Base-by-base conservation (phyloP, 2,113 vertebrate species). In the Macheiramphus alcinus region DNA sequence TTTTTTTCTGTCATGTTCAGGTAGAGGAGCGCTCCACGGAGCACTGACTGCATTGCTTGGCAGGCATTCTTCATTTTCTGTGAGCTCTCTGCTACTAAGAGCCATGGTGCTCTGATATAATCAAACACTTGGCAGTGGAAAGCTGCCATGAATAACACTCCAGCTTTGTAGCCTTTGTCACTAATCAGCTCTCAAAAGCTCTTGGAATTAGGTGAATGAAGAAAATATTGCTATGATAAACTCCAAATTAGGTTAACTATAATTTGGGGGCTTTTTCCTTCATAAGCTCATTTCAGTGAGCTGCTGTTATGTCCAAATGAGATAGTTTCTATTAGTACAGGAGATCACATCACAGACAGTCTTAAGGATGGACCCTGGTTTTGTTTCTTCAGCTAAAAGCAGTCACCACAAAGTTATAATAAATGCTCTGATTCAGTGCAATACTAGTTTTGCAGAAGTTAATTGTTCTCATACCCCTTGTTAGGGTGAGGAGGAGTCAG, bases 101-200 rank as follows among this genome's bases (percentile, higher is more conserved):
- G 52, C 82, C 58, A 50, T 86, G 82, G 18, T 67, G 45, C 50
- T 90, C 81, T 88, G 86, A 91, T 88, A 53, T 4, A 40, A 40
- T 91, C 75, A 75, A 92, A 53, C 38, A 84, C 76, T 91, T 50
- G 67, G 50, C 65, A 95, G 63, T 86, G 79, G 91, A 91, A 91
- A 88, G 80, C 73, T 90, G 86, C 91, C n/a, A 65, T 88, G 71
- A 56, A 65, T 81, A 79, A 26, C 83, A 47, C 86, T 89, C 66
- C 74, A 93, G 83, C 73, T 88, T 76, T 80, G 80, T 90, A 95
- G 76, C n/a, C 67, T 97, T 91, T 87, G 68, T 93, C 82, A 86
- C 82, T 94, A 85, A 65, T 97, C 88, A 70, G 85, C 79, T 91
- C 86, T 96, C 71, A 75, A 96, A 97, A 97, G 91, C 89, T 91